A percentile compares a stretch with the other conserved stretches of the same genome.
Evolutionary conservation across 1,140 invertebrate species (phyloP).

Genomic region (Luehdorfia chinensis): DNA sequence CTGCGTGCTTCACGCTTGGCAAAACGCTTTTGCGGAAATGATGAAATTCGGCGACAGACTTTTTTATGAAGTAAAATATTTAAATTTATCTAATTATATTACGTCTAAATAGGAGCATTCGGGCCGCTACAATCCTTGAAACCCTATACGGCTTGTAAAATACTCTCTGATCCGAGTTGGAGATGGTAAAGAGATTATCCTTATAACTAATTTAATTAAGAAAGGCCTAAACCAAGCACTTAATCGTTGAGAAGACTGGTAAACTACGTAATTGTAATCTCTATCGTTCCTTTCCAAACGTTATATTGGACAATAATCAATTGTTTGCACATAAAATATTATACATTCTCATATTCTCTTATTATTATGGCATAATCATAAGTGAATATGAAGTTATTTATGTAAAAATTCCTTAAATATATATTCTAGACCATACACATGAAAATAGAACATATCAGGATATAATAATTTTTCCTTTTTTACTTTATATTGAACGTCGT

Average conservation of each 20-base stretch:
- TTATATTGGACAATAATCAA: neutral
- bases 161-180: neutral
- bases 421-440: too few species aligned
- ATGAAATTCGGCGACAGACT: conserved; percentile 90
- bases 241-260: conserved; percentile 8
- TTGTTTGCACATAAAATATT: neutral
- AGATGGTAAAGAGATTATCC: conserved; percentile 15
- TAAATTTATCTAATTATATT: conserved; percentile 1
- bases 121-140: too few species aligned
- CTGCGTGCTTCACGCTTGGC: conserved; percentile 90
- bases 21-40: conserved; percentile 93
- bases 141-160: neutral
- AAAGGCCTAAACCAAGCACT: conserved; percentile 13
- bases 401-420: too few species aligned
- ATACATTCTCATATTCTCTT: too few species aligned
- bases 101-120: too few species aligned
- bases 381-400: too few species aligned
- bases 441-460: too few species aligned
- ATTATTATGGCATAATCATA: too few species aligned
- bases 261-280: conserved; percentile 13
- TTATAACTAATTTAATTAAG: conserved; percentile 15
- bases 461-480: too few species aligned
- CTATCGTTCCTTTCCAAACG: neutral
- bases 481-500: too few species aligned
- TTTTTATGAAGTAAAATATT: conserved; percentile 84